A percentile compares a stretch with the other conserved stretches of the same genome.
These are phyloP conservation scores for Elysia chlorotica DNA, from an alignment of 1,140 invertebrate species.

Conservation along the genomic window DNA sequence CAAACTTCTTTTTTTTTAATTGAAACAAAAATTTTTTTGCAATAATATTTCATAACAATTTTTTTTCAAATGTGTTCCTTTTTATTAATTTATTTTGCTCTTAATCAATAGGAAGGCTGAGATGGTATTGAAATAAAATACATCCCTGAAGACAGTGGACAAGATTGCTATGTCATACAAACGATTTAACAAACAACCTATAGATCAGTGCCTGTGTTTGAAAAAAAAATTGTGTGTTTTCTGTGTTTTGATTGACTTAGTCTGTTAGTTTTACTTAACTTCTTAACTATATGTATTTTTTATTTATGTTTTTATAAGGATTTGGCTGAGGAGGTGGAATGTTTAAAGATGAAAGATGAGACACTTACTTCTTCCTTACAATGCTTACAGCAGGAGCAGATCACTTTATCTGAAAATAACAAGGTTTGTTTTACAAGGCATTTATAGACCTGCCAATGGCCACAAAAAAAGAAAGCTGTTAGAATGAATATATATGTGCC, in stretches of 20 bases:
- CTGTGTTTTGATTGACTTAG: too few species aligned
- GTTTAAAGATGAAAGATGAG: slow-evolving; percentile 58
- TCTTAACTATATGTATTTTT: neutral
- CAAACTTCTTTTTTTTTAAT: too few species aligned
- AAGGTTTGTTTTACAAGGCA: slow-evolving; percentile 33
- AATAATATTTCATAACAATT: neutral
- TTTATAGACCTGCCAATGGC: too few species aligned
- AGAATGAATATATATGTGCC: too few species aligned
- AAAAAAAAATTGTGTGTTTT: too few species aligned
- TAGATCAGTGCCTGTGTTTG: too few species aligned
- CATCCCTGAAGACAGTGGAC: neutral
- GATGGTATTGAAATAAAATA: neutral
- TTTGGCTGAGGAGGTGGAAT: slow-evolving; percentile 51
- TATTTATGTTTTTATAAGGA: slow-evolving; percentile 31
- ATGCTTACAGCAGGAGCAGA: slow-evolving; percentile 50
- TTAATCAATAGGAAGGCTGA: too few species aligned
- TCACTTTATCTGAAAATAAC: slow-evolving; percentile 36
- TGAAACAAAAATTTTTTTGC: neutral
- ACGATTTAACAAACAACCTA: too few species aligned
- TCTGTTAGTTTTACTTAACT: neutral
- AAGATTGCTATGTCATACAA: too few species aligned
- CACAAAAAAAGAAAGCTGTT: too few species aligned
- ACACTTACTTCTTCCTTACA: slow-evolving; percentile 50
- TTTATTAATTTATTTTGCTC: too few species aligned
- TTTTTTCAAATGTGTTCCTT: too few species aligned